A percentile compares a stretch with the other conserved stretches of the same genome.
These are phyloP conservation scores for Meriones unguiculatus DNA, from an alignment of 2,113 vertebrate species.

Conservation along the genomic window DNA sequence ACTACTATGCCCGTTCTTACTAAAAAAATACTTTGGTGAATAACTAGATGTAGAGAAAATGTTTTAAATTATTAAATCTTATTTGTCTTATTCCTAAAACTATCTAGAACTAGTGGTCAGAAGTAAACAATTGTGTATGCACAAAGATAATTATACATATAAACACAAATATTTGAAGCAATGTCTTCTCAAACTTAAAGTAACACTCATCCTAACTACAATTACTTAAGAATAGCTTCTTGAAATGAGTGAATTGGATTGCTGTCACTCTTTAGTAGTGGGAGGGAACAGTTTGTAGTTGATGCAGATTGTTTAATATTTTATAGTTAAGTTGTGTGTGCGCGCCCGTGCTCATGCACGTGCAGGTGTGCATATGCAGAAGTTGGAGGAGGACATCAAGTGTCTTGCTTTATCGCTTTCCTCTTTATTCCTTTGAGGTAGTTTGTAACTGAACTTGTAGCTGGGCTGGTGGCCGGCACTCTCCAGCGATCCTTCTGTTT, in stretches of 20 bases:
- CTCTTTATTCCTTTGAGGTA: not conserved
- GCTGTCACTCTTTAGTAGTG: not conserved
- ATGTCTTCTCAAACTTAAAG: not conserved
- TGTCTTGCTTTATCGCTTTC: not conserved
- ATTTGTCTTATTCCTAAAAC: constrained; percentile 1
- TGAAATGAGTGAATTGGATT: not conserved
- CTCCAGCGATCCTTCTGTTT: not conserved
- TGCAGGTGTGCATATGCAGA: too few species aligned
- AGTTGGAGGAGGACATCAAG: too few species aligned
- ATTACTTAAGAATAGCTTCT: not conserved
- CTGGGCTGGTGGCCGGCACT: not conserved
- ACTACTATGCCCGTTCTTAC: constrained; percentile 31
- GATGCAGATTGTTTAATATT: not conserved
- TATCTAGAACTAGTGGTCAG: not conserved
- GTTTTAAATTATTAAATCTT: not conserved
- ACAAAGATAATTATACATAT: rapidly evolving
- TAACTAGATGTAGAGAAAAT: not conserved
- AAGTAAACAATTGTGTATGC: not conserved
- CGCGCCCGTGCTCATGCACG: too few species aligned
- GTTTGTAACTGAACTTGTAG: not conserved
- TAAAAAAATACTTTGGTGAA: not conserved
- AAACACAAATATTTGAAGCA: not conserved
- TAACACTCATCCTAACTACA: not conserved
- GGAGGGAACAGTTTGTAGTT: not conserved
- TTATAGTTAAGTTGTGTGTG: not conserved